Evolutionary conservation across 2,113 vertebrate genomes (phyloP).

Genomic region (Variabilichromis moorii): DNA sequence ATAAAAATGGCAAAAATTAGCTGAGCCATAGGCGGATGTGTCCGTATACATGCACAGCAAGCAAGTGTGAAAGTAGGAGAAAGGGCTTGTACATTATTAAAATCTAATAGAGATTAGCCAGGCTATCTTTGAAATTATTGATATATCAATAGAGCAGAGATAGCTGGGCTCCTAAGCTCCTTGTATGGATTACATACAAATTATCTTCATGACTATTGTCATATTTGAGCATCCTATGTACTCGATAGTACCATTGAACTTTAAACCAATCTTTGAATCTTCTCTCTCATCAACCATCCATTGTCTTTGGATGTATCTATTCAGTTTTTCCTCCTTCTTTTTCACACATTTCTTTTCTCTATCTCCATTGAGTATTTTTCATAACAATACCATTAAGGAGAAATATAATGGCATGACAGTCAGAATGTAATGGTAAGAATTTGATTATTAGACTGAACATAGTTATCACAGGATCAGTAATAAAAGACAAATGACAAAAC

Average conservation of each 20-base stretch:
- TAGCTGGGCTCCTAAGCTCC: not conserved
- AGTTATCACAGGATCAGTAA: not conserved
- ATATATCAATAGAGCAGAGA: not conserved
- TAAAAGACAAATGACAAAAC: not conserved
- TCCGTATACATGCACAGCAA: not conserved
- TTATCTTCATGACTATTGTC: not conserved
- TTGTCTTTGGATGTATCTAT: not conserved
- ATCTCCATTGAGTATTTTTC: not conserved
- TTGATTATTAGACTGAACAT: not conserved
- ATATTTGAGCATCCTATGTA: not conserved
- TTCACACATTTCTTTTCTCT: not conserved
- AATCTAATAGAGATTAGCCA: not conserved
- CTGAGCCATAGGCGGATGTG: not conserved
- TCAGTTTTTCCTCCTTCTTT: not conserved
- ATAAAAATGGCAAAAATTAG: not conserved
- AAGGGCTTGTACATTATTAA: not conserved
- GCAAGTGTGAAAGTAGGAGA: not conserved
- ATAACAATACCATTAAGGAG: not conserved
- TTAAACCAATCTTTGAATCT: not conserved
- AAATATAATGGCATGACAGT: not conserved
- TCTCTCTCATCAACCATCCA: not conserved
- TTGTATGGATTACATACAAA: not conserved
- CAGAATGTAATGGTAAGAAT: not conserved
- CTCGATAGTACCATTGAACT: not conserved
- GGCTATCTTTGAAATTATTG: not conserved